Base-by-base conservation (phyloP, 2,113 vertebrate species). In the Aptenodytes patagonicus region DNA sequence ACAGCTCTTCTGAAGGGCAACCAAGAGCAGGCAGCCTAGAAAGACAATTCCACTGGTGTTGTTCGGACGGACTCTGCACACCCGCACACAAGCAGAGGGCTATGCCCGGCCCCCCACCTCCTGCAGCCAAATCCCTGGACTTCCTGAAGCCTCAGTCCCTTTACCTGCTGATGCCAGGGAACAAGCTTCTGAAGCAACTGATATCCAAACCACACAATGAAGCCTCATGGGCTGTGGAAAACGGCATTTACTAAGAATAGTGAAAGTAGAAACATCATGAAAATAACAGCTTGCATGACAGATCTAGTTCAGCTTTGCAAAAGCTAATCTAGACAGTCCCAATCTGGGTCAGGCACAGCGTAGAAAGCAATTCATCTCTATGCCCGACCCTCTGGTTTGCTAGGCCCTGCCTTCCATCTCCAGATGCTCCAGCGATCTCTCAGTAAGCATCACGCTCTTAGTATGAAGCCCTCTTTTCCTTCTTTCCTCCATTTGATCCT, bases 211-310 rank as follows among this genome's bases (percentile, higher is more conserved):
- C 38, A 62, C 5, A 38, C 82, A 83, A 47, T 6, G 62, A 97
- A 94, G n/a, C 26, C 64, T 92, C 87, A 49, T 13, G 54, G 66
- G 42, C 49, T 90, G 64, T 61, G 55, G 26, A 77, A 91, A 96
- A 78, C 3, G 7, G 58, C 47, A 46, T 54, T 57, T 88, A 83
- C 75, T 93, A 94, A 95, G 92, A 96, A 94, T 22, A 89, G 79
- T 55, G 58, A 55, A 87, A 90, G 87, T 9, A 85, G 83, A 94
- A 95, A 84, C 54, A 16, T 42, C 7, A 4, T 55, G 55, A 87
- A 95, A 93, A 79, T 85, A 95, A 87, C 70, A 91, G 84, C 82
- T 95, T 91, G 81, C 62, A 58, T n/a, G 70, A 87, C 77, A 96
- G 84, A 96, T 87, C 84, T 91, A 80, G 54, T 66, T 89, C 89